Evolutionary conservation across 1,140 invertebrate genomes (phyloP), one percentile per base, ranked within the genome.

Genomic region (Tetragonula clypearis): DNA sequence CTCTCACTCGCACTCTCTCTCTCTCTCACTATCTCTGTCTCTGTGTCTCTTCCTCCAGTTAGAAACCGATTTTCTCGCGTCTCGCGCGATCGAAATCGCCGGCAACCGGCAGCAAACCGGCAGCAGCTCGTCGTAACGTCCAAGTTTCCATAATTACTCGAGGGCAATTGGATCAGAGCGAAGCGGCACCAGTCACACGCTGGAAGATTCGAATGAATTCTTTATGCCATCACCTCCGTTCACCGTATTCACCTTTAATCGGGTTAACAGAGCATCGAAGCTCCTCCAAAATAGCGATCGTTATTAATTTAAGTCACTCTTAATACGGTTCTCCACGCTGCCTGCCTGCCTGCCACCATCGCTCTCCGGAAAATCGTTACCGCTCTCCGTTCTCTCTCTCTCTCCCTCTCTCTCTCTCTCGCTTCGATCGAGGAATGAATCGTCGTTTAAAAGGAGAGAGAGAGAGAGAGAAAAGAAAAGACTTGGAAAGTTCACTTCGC

Each of bases 251-350:
- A 84, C 75, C 72, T 84, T 86, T 93, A 93, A 94, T 93, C 91
- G 92, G 88, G 92, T 93, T 93, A 94, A 87, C 92, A 88, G 90
- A 91, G 90, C 91, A 89, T 91, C 90, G 89, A 88, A 90, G 88
- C 90, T 86, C 81, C 89, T 92, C 90, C 87, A 82, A 93, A 93
- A 93, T 93, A 93, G 92, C 89, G 87, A 79, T 78, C 87, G 88
- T 91, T 88, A 92, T 88, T 92, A 90, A 92, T 90, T 90, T 87
- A 90, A 89, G 86, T 87, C 89, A 90, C 88, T 90, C 88, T 90
- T 90, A 90, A 90, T 90, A 86, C 69, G 77, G 60, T 86, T 71
- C 41, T 49, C 72, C 76, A 60, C 30, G 74, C 58, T 55, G 69
- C 84, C 77, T 62, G 60, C 2, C 35, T 41, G 41, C 41, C 41